A percentile compares a stretch with the other conserved stretches of the same genome.
Conservation (phyloP, 2,113 vertebrate species). For the Corydoras maculifer region DNA sequence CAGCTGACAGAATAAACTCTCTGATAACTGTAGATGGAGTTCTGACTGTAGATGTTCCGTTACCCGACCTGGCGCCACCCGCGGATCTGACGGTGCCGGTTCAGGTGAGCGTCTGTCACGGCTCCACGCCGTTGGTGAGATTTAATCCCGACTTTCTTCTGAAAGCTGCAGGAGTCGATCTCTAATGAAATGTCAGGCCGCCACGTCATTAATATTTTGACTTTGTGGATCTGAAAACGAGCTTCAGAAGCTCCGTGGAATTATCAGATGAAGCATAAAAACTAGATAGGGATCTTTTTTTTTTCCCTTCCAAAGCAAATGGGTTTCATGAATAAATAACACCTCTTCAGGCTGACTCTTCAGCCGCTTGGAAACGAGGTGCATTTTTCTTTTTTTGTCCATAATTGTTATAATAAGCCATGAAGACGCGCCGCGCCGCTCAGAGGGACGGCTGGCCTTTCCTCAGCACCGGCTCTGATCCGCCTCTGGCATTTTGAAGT, state of each 20-base stretch:
- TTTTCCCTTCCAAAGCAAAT: not conserved
- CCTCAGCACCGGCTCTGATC: not conserved
- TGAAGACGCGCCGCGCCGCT: conserved; percentile 18
- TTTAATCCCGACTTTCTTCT: too few species aligned
- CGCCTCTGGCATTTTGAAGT: conserved; percentile 26
- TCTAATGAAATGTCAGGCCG: too few species aligned
- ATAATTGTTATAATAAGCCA: conserved; percentile 28
- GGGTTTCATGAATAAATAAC: conserved; percentile 33
- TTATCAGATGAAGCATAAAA: too few species aligned
- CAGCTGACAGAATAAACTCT: conserved; percentile 48
- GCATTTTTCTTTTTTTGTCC: conserved; percentile 8
- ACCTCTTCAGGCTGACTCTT: conserved; percentile 13
- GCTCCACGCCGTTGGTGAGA: too few species aligned
- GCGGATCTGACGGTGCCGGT: conserved; percentile 54
- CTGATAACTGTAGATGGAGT: conserved; percentile 60
- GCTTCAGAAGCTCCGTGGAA: too few species aligned
- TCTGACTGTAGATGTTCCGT: conserved; percentile 59
- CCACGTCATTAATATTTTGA: too few species aligned
- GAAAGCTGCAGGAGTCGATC: too few species aligned
- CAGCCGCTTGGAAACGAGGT: conserved; percentile 25
- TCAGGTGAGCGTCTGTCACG: conserved; percentile 46
- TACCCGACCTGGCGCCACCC: conserved; percentile 42
- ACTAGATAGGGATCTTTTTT: not conserved
- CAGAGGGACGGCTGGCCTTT: conserved; percentile 25
- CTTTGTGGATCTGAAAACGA: too few species aligned